Evolutionary conservation across 2,113 vertebrate genomes (phyloP).

Genomic region (Bucco capensis): DNA sequence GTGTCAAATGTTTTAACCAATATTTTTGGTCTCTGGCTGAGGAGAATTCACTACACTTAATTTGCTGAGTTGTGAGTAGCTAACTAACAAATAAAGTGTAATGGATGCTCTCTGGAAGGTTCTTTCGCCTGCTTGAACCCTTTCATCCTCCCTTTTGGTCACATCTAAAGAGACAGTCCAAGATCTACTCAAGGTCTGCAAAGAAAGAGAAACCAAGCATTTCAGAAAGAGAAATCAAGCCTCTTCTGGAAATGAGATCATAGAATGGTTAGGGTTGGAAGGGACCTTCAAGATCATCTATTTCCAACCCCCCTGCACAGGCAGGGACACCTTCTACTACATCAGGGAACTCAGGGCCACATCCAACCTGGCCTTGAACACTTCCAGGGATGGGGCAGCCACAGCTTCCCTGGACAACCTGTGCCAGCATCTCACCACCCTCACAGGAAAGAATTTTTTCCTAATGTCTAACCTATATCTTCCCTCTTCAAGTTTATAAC

Average conservation of each 20-base stretch:
- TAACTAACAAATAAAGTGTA: neutral
- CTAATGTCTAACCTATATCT: too few species aligned
- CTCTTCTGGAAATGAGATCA: neutral
- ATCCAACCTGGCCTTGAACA: too few species aligned
- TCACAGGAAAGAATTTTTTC: too few species aligned
- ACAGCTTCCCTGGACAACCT: too few species aligned
- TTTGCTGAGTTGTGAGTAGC: neutral
- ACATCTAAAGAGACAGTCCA: neutral
- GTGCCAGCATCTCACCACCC: too few species aligned
- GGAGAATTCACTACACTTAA: neutral
- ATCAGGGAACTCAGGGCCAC: too few species aligned
- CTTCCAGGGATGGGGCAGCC: too few species aligned
- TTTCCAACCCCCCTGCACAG: too few species aligned
- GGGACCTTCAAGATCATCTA: too few species aligned
- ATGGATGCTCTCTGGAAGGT: neutral
- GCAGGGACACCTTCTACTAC: too few species aligned
- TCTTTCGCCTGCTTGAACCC: neutral
- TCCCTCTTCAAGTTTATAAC: too few species aligned
- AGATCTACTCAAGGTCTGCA: neutral
- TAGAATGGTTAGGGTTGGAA: too few species aligned
- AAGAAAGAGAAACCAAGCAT: neutral
- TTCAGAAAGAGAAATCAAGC: neutral
- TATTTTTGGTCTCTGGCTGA: neutral
- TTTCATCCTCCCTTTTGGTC: neutral
- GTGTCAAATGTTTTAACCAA: neutral